Percentiles rank a stretch among this genome's conserved stretches.
phyloP scores from a whole-genome alignment of 2,113 vertebrate species.

The Prolemur simus region DNA sequence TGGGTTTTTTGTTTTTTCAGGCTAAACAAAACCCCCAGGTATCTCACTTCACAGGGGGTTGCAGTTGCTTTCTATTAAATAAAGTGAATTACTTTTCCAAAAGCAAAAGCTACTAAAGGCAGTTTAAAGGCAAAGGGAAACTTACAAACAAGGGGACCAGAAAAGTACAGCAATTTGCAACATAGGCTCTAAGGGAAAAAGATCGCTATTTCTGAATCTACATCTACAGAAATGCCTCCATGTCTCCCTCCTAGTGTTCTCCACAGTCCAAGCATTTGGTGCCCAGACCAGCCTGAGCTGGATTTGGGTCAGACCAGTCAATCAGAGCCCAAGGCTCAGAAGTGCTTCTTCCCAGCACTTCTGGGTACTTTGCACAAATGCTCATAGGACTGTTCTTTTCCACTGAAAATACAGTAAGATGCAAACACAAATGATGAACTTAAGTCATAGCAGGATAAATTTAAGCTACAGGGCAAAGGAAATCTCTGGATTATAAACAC shows the following conservation, averaged over 20 bases:
- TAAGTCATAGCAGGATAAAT: background rate
- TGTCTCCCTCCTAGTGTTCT: background rate
- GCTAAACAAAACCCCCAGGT: background rate
- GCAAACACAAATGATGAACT: background rate
- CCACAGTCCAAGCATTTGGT: background rate
- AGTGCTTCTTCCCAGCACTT: too few relatives aligned
- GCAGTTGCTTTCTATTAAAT: background rate
- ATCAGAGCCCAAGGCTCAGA: background rate
- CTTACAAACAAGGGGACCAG: background rate
- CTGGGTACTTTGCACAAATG: background rate
- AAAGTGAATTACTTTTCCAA: background rate
- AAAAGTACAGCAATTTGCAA: background rate
- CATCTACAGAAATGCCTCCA: background rate
- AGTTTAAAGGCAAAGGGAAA: conserved; percentile 11
- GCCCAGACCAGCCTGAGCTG: background rate
- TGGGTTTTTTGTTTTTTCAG: background rate
- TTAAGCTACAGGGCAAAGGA: background rate
- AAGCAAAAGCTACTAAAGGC: background rate
- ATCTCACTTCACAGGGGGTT: background rate
- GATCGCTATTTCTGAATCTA: background rate
- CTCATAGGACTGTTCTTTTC: background rate
- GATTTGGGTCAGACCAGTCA: background rate
- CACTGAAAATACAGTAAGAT: background rate
- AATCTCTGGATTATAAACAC: background rate
- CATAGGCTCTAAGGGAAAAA: background rate